These are phyloP conservation scores for Pangasius mekongensis DNA, from an alignment of 2,797 vertebrate species.

Conservation along the genomic window DNA sequence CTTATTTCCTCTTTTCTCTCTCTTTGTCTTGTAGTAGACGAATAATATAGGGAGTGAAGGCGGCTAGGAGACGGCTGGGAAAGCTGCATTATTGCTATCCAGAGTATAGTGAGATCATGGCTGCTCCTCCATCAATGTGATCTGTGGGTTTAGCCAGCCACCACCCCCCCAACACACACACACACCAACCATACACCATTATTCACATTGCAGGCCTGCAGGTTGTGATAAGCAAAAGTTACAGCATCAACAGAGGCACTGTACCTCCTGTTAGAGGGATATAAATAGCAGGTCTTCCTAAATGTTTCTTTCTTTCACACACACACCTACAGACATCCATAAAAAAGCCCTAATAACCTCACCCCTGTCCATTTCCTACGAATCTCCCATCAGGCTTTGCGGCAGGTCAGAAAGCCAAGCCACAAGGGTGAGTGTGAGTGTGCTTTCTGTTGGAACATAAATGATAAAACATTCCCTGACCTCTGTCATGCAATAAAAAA, in stretches of 20 bases:
- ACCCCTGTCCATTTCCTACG: background rate
- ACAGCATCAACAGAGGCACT: background rate
- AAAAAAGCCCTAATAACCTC: background rate
- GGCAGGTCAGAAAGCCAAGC: background rate
- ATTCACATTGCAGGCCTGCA: constrained; percentile 30
- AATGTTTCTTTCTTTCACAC: constrained; percentile 5
- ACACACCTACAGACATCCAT: background rate
- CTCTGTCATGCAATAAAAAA: background rate
- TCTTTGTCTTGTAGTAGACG: background rate
- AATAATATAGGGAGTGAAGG: background rate
- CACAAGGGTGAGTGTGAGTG: background rate
- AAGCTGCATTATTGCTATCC: constrained; percentile 12
- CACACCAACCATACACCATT: constrained; percentile 21
- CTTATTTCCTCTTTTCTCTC: background rate
- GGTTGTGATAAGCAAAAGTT: constrained; percentile 34
- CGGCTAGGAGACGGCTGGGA: background rate
- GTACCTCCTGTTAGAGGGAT: background rate
- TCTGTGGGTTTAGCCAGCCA: constrained; percentile 11
- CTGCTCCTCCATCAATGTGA: constrained; percentile 29
- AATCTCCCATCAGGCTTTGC: constrained; percentile 19
- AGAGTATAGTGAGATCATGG: background rate
- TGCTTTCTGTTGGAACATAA: background rate
- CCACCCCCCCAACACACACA: background rate
- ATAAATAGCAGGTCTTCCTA: constrained; percentile 3
- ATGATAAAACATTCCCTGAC: background rate